Conservation (phyloP, 2,797 vertebrate genomes). For the Scleropages formosus region DNA sequence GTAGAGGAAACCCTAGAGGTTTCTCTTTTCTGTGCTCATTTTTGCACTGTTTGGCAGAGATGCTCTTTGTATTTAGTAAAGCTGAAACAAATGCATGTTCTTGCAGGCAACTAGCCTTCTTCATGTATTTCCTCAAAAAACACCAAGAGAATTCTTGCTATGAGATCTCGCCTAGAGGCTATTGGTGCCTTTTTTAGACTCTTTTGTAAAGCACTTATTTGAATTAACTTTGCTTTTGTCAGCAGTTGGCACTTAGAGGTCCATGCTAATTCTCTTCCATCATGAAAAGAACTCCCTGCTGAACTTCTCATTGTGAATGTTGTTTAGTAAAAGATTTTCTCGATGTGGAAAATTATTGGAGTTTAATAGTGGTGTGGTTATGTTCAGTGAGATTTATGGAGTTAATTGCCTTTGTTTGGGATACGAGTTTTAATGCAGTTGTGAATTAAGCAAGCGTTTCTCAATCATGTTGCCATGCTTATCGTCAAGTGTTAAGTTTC, state of each 20-base stretch:
- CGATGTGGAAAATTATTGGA: not conserved
- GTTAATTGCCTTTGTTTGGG: not conserved
- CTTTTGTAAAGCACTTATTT: slow-evolving; percentile 8
- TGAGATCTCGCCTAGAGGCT: not conserved
- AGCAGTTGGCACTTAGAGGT: not conserved
- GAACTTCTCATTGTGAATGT: not conserved
- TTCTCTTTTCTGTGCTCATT: slow-evolving; percentile 3
- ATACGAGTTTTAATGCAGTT: not conserved
- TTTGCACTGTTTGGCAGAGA: not conserved
- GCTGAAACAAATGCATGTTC: not conserved
- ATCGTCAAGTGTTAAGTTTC: not conserved
- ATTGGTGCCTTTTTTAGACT: not conserved
- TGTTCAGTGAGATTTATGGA: not conserved
- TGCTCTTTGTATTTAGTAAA: not conserved
- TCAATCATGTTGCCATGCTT: not conserved
- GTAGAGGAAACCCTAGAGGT: not conserved
- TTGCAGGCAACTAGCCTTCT: not conserved
- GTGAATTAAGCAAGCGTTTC: not conserved
- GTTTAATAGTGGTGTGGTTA: not conserved
- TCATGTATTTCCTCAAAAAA: not conserved
- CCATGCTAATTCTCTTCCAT: not conserved
- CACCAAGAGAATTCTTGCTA: not conserved
- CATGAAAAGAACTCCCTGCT: not conserved
- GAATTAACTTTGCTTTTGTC: not conserved
- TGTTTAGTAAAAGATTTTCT: not conserved